Evolutionary conservation across 2,113 vertebrate species (phyloP), one percentile per base, ranked within the genome.

Genomic region (Dryoscopus gambensis): DNA sequence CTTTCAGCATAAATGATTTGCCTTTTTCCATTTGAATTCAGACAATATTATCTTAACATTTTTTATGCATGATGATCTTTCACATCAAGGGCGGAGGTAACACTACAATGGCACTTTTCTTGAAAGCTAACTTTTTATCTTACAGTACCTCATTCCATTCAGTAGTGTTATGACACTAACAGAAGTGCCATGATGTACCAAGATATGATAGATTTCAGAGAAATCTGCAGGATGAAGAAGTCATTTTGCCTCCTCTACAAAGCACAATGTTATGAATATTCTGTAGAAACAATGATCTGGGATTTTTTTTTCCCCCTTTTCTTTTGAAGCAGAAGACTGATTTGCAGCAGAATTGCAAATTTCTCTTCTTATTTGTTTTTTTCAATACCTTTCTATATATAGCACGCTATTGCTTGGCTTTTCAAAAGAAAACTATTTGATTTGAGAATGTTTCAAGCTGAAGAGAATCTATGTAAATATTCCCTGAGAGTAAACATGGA

Each of bases 401-500:
- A 90, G 44, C n/a, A 74, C 57, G 76, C 53, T 64, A 55, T 67
- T 90, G 37, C 95, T 96, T 88, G 39, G 55, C 56, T 94, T 94
- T 93, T 82, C 86, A 81, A 85, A 96, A 96, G 75, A 79, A 94
- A 93, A 56, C 59, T 44, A 46, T 81, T 79, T 87, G 68, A 85
- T 93, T 94, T 84, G 90, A 95, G 89, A 87, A 84, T 20, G 53
- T 88, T 96, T 64, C 93, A 94, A 93, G 81, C 87, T 79, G 64
- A 75, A 70, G 62, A 78, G 15, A 63, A 89, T 91, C 95, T 96
- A 55, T 85, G 78, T 70, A 96, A 97, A 96, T 87, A 96, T 55
- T 94, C 55, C 68, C 56, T 89, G 86, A 59, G 84, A 93, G 89
- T 97, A 97, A 91, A 97, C 81, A 97, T 77, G 57, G 91, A 95